Percentiles rank a stretch among this genome's conserved stretches.
These are phyloP conservation scores for Pyrgus malvae DNA, from an alignment of 2,888 invertebrate genomes.

Conservation along the genomic window DNA sequence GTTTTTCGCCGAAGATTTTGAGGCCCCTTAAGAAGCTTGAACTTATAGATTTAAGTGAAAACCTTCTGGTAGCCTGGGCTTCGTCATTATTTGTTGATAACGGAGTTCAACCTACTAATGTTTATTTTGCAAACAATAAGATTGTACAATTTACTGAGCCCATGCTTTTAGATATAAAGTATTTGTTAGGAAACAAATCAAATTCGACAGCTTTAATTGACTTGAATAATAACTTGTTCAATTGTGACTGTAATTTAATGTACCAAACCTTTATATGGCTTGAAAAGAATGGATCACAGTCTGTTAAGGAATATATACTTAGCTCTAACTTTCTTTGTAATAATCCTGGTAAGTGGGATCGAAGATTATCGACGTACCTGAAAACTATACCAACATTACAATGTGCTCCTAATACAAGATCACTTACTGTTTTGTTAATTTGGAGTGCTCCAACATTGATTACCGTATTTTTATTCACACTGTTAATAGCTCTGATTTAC, in stretches of 20 bases:
- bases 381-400: slow-evolving; percentile 58
- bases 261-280: slow-evolving; percentile 66
- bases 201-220: slow-evolving; percentile 59
- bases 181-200: slow-evolving; percentile 55
- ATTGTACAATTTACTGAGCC: slow-evolving; percentile 71
- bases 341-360: slow-evolving; percentile 69
- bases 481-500: slow-evolving; percentile 50
- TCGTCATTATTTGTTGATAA: slow-evolving; percentile 62
- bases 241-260: slow-evolving; percentile 78
- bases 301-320: slow-evolving; percentile 55
- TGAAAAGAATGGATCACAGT: slow-evolving; percentile 56
- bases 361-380: slow-evolving; percentile 63
- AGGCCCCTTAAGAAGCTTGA: slow-evolving; percentile 58
- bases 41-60: slow-evolving; percentile 71
- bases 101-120: slow-evolving; percentile 55
- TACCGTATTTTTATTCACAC: slow-evolving; percentile 53
- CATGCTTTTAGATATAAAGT: slow-evolving; percentile 79
- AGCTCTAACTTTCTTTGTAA: slow-evolving; percentile 64
- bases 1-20: slow-evolving; percentile 59
- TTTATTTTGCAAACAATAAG: slow-evolving; percentile 73
- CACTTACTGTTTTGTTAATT: slow-evolving; percentile 62
- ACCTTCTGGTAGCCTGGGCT: slow-evolving; percentile 74
- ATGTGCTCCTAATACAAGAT: slow-evolving; percentile 65
- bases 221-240: slow-evolving; percentile 77
- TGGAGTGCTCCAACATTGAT: slow-evolving; percentile 68